Base-by-base conservation (phyloP, 2,888 invertebrate genomes). In the Chrysomela aeneicollis region DNA sequence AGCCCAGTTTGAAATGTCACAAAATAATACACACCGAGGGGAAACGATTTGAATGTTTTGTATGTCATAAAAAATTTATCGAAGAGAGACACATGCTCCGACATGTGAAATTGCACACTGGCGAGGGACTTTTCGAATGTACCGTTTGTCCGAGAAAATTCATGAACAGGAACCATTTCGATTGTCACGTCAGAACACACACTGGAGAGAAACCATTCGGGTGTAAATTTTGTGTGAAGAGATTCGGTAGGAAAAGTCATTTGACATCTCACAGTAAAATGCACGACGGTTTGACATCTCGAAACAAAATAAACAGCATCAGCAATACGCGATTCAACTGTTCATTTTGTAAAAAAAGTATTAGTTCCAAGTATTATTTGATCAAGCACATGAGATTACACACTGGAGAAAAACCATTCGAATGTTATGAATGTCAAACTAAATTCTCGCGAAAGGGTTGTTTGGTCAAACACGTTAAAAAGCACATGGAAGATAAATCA, bases 101-200 rank as follows among this genome's bases (percentile, higher is more conserved):
- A n/a, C n/a, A n/a, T n/a, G n/a, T n/a, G n/a, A 35, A 2, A 10
- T 35, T 35, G 12, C 35, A 35, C 35, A 35, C 42, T 15, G 42
- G 42, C 15, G 42, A 42, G 15, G 2, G n/a, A 15, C 42, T 15
- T 15, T 42, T 42, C 42, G 15, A 42, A 42, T 42, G 42, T 42
- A 12, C 10, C 12, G 12, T 35, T 6, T 35, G 42, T 42, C 4
- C 2, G 42, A 42, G n/a, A 12, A n/a, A n/a, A 42, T 42, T 42
- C 15, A 15, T 4, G 15, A n/a, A 8, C n/a, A 42, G 15, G 42
- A 42, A 15, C n/a, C 4, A 42, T 6, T 74, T 81, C 92, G 64
- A 85, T 87, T 50, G 88, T 74, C 92, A 92, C 77, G 83, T 87
- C 68, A 85, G 88, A 57, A 85, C 87, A 22, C 92, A 92, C 77